Conservation (phyloP, 2,888 invertebrate genomes). For the Urechis unicinctus region DNA sequence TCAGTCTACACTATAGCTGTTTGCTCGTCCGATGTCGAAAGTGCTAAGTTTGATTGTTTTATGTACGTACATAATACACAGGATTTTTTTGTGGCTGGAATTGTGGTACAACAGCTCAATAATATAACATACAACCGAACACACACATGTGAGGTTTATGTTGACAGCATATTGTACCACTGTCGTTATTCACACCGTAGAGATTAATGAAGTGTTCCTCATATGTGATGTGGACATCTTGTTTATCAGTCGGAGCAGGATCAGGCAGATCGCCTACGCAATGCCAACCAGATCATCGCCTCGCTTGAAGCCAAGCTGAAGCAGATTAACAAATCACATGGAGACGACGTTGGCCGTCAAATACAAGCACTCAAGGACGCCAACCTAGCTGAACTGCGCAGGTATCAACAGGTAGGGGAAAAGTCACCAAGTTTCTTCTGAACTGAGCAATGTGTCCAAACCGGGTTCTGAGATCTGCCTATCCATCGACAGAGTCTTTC, state of each 20-base stretch:
- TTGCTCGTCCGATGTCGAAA: too few relatives aligned
- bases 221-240: not conserved
- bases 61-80: too few relatives aligned
- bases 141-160: too few relatives aligned
- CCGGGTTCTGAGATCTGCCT: not conserved
- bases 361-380: conserved; percentile 6
- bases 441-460: not conserved
- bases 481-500: too few relatives aligned
- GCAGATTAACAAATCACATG: conserved; percentile 2
- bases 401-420: not conserved
- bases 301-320: conserved; percentile 10
- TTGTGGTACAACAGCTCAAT: too few relatives aligned
- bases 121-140: too few relatives aligned
- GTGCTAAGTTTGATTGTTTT: too few relatives aligned
- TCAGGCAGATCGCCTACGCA: conserved; percentile 11
- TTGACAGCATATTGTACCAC: not conserved
- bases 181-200: not conserved
- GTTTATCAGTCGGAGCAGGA: not conserved
- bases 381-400: conserved; percentile 3
- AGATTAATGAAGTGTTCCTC: not conserved
- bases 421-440: not conserved
- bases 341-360: not conserved
- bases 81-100: too few relatives aligned
- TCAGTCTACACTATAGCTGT: not conserved
- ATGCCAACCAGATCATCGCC: conserved; percentile 13